These are phyloP conservation scores for Eudyptes chrysolophus DNA, from an alignment of 2,113 vertebrate species.

Conservation along the genomic window DNA sequence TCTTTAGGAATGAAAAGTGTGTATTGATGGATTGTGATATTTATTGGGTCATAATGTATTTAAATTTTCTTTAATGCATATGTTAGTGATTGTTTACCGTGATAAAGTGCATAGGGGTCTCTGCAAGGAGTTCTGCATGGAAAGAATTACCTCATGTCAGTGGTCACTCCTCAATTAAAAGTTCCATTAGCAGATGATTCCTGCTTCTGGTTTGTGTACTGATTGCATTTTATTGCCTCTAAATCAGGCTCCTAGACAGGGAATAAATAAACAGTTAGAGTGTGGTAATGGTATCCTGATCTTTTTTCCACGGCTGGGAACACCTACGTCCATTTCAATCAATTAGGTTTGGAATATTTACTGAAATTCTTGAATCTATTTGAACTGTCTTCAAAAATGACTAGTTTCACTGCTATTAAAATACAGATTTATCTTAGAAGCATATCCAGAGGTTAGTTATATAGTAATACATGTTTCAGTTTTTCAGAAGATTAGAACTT, in stretches of 20 bases:
- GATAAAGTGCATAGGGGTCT: constrained; percentile 78
- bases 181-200: constrained; percentile 98
- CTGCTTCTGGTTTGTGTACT: constrained; percentile 86
- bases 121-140: constrained; percentile 66
- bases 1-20: constrained; percentile 67
- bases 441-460: constrained; percentile 29
- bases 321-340: constrained; percentile 80
- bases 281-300: constrained; percentile 91
- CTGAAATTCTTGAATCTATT: constrained; percentile 70
- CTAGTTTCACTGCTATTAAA: constrained; percentile 52
- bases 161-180: constrained; percentile 86
- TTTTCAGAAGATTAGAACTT: constrained; percentile 41
- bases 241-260: constrained; percentile 88
- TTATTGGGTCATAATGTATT: constrained; percentile 94
- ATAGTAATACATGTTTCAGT: background rate
- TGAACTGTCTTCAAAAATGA: constrained; percentile 72
- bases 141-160: constrained; percentile 91
- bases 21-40: constrained; percentile 81
- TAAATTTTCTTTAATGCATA: constrained; percentile 94
- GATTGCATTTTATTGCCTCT: constrained; percentile 87
- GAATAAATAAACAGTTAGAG: constrained; percentile 95
- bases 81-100: constrained; percentile 89
- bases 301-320: constrained; percentile 84
- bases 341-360: constrained; percentile 80
- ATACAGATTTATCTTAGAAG: constrained; percentile 73